These are phyloP conservation scores for Smittia aterrima DNA, from an alignment of 2,888 invertebrate genomes.

Conservation along the genomic window DNA sequence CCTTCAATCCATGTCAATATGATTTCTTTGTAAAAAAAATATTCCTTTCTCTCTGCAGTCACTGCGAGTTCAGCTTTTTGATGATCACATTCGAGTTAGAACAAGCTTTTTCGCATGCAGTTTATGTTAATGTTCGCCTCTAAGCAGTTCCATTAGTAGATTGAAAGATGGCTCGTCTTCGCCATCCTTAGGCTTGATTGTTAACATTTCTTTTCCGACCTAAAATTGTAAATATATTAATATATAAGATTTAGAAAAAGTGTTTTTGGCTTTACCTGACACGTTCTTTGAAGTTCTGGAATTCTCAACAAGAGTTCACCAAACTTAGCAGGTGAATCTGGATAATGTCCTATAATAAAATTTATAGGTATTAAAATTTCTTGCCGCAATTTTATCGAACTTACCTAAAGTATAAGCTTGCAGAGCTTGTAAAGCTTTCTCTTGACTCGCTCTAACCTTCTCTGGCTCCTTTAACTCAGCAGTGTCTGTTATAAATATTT, in stretches of 20 bases:
- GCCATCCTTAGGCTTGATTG: conserved; percentile 82
- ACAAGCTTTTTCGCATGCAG: not conserved
- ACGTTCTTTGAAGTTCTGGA: conserved; percentile 91
- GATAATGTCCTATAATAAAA: conserved; percentile 64
- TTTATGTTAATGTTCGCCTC: conserved; percentile 76
- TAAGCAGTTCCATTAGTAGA: conserved; percentile 89
- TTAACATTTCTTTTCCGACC: conserved; percentile 91
- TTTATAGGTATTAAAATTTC: not conserved
- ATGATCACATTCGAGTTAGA: conserved; percentile 9
- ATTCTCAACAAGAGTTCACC: conserved; percentile 89
- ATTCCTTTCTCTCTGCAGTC: not conserved
- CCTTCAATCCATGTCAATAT: not conserved
- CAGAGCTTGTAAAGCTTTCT: conserved; percentile 87
- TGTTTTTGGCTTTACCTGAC: conserved; percentile 64
- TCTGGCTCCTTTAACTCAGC: conserved; percentile 91
- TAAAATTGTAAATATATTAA: conserved; percentile 54
- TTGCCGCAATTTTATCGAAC: not conserved
- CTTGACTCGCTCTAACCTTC: conserved; percentile 90
- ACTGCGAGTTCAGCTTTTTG: not conserved
- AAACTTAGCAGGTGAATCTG: conserved; percentile 90
- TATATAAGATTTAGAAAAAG: conserved; percentile 14
- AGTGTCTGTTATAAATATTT: conserved; percentile 64
- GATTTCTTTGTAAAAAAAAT: not conserved
- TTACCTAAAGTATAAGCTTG: conserved; percentile 79
- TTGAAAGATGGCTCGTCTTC: conserved; percentile 84